Conservation (phyloP, 1,140 invertebrate genomes). For the Formica selysi region DNA sequence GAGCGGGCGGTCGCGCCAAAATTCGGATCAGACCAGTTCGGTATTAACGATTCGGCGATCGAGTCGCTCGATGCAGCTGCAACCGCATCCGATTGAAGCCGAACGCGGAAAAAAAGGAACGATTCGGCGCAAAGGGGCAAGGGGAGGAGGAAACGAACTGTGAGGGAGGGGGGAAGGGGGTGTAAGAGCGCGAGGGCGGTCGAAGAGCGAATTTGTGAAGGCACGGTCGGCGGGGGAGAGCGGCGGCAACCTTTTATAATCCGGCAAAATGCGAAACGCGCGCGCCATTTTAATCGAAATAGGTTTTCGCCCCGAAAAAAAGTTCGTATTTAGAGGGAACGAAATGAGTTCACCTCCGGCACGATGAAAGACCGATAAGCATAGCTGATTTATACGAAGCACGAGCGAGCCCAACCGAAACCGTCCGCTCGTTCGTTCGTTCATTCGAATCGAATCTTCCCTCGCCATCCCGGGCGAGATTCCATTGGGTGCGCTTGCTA, state of each 20-base stretch:
- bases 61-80: constrained; percentile 66
- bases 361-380: constrained; percentile 86
- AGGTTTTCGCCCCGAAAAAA: constrained; percentile 85
- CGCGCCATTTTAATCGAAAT: constrained; percentile 86
- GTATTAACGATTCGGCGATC: constrained; percentile 63
- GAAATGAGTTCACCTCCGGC: constrained; percentile 86
- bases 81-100: constrained; percentile 71
- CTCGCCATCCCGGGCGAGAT: constrained; percentile 64
- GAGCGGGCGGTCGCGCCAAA: constrained; percentile 59
- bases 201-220: constrained; percentile 69
- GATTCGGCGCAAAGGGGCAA: not conserved
- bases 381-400: constrained; percentile 84
- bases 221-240: constrained; percentile 8
- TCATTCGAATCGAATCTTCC: constrained; percentile 76
- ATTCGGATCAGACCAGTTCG: constrained; percentile 64
- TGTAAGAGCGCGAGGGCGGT: constrained; percentile 62
- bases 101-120: constrained; percentile 63
- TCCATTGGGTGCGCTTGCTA: constrained; percentile 57
- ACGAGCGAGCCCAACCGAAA: constrained; percentile 80
- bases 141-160: constrained; percentile 20
- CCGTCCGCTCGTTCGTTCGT: constrained; percentile 77
- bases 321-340: constrained; percentile 86
- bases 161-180: not conserved
- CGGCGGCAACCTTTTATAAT: constrained; percentile 81
- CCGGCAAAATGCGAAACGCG: constrained; percentile 81